A percentile compares a stretch with the other conserved stretches of the same genome.
Conservation (phyloP, 1,140 invertebrate species). For the Pollicipes pollicipes region DNA sequence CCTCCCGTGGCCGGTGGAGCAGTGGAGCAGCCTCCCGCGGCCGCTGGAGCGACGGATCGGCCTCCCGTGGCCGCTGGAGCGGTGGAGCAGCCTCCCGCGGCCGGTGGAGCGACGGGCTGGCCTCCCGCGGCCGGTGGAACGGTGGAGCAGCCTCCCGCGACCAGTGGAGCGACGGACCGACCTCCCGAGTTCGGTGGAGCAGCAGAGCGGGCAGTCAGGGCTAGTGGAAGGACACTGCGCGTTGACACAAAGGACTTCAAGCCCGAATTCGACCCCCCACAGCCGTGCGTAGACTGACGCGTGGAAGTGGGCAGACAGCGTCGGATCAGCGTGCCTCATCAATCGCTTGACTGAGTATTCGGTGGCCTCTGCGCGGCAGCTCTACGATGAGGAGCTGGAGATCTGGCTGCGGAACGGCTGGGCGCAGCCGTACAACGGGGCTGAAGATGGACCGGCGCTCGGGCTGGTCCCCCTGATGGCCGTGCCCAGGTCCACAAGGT, state of each 20-base stretch:
- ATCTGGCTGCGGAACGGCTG: background rate
- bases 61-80: too few species aligned
- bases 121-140: background rate
- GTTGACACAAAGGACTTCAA: background rate
- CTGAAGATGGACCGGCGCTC: background rate
- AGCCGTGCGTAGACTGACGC: background rate
- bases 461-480: background rate
- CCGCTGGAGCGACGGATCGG: background rate
- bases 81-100: too few species aligned
- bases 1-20: too few species aligned
- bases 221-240: background rate
- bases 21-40: too few species aligned
- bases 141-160: too few species aligned
- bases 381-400: background rate
- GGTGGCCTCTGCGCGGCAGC: background rate
- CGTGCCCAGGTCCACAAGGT: background rate
- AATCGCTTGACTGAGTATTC: background rate
- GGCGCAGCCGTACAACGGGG: background rate
- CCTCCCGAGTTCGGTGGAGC: background rate
- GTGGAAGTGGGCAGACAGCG: background rate
- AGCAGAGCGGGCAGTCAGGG: too few species aligned
- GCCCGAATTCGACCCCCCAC: background rate
- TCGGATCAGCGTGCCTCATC: background rate
- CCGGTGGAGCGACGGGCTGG: background rate
- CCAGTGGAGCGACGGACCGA: background rate